Base-by-base conservation (phyloP, 2,888 invertebrate species). In the Rhimphoctona megacephalus region DNA sequence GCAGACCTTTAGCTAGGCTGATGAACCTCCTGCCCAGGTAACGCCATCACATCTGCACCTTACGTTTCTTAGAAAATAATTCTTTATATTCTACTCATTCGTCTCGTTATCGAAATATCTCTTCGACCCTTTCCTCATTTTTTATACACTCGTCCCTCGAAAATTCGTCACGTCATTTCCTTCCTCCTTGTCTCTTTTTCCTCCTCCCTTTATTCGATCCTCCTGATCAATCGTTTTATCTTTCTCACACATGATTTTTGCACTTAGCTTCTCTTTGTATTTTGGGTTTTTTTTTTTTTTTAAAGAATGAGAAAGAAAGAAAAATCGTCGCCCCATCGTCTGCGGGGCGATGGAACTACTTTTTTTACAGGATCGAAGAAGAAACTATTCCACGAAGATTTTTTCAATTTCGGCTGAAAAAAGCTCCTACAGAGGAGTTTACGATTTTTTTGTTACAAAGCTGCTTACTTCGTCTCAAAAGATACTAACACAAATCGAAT, bases 11-110 rank as follows among this genome's bases (percentile, higher is more conserved):
- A 96, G 97, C 97, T 95, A 97, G 97, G 96, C 97, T 98, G 97
- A 98, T 98, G 96, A 97, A 97, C 96, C 96, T 97, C 95, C 96
- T 98, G 95, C 97, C 98, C 96, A 98, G 98, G 98, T 98, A 98
- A 97, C 93, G 93, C 92, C 94, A 93, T 93, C 93, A 94, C 92
- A 93, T 93, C 94, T 82, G 94, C 93, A 94, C 93, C 91, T 94
- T 93, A 91, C 93, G 92, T 91, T 89, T 87, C 79, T 91, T 92
- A 91, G 89, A 89, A 87, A 89, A 83, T 87, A 88, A 86, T 87
- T 85, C 9, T 83, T 85, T 87, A 73, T 84, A 72, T 82, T 83
- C 88, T 83, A 81, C 79, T 79, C 86, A 77, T 89, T 87, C 79
- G 80, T 81, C 61, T 61, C 84, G 77, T 83, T 72, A 46, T 80